Evolutionary conservation across 2,113 vertebrate genomes (phyloP).

Genomic region (Vireo altiloquus): DNA sequence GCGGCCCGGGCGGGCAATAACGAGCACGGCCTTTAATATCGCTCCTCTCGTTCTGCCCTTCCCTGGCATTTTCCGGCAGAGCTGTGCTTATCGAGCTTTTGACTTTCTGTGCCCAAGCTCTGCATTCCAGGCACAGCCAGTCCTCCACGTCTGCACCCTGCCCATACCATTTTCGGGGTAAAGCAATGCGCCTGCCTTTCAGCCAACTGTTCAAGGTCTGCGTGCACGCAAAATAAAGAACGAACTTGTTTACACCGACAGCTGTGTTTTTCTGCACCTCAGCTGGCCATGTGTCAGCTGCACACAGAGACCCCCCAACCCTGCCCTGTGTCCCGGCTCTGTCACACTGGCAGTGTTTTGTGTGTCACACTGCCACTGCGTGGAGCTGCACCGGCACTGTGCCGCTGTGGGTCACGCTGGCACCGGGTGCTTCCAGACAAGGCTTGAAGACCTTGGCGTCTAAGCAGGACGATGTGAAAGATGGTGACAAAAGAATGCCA

Average conservation of each 20-base stretch:
- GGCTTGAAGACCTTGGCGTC: neutral
- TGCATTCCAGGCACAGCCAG: neutral
- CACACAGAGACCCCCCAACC: no score
- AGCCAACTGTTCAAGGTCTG: neutral
- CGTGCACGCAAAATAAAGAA: rapidly evolving
- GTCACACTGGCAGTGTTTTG: neutral
- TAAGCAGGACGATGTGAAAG: neutral
- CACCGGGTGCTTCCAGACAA: neutral
- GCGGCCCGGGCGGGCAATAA: rapidly evolving
- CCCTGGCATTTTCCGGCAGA: rapidly evolving
- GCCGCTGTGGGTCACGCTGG: neutral
- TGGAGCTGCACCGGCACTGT: neutral
- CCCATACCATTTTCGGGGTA: neutral
- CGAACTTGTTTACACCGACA: neutral
- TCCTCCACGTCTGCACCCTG: rapidly evolving
- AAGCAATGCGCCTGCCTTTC: neutral
- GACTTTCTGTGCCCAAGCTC: neutral
- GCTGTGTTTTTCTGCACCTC: neutral
- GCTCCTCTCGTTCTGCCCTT: neutral
- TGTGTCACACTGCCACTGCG: neutral
- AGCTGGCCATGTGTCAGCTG: no score
- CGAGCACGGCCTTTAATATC: rapidly evolving
- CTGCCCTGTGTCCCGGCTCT: neutral
- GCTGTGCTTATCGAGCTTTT: neutral
- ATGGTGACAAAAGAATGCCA: neutral